Percentiles rank a stretch among this genome's conserved stretches.
Evolutionary conservation across 2,888 invertebrate genomes (phyloP).

Genomic region (Xanthia icteritia): DNA sequence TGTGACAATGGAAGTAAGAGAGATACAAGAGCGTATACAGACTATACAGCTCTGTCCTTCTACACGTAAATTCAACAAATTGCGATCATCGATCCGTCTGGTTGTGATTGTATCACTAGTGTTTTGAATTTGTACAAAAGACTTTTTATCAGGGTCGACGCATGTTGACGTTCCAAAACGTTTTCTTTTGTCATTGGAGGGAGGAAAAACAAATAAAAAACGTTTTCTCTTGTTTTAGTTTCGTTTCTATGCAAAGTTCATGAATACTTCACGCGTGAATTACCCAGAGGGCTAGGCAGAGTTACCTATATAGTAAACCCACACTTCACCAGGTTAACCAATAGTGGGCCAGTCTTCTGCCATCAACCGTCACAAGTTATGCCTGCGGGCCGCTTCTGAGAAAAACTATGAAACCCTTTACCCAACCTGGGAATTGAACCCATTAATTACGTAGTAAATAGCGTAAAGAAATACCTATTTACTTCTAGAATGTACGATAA

Average conservation of each 20-base stretch:
- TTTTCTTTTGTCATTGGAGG: conserved; percentile 18
- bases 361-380: neutral
- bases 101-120: neutral
- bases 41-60: neutral
- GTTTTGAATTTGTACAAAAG: conserved; percentile 25
- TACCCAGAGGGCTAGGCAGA: neutral
- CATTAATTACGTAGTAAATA: neutral
- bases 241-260: neutral
- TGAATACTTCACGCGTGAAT: neutral
- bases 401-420: neutral
- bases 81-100: conserved; percentile 12
- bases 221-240: conserved; percentile 7
- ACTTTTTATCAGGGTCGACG: neutral
- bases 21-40: no score
- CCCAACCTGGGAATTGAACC: neutral
- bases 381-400: neutral
- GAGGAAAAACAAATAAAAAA: conserved; percentile 30
- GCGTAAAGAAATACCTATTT: neutral
- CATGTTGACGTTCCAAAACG: conserved; percentile 3
- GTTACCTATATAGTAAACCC: neutral
- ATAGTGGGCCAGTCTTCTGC: neutral
- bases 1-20: neutral
- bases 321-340: neutral
- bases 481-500: conserved; percentile 7
- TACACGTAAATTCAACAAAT: neutral